These are phyloP conservation scores for Papilio polyxenes DNA, from an alignment of 1,140 invertebrate genomes.

Conservation along the genomic window DNA sequence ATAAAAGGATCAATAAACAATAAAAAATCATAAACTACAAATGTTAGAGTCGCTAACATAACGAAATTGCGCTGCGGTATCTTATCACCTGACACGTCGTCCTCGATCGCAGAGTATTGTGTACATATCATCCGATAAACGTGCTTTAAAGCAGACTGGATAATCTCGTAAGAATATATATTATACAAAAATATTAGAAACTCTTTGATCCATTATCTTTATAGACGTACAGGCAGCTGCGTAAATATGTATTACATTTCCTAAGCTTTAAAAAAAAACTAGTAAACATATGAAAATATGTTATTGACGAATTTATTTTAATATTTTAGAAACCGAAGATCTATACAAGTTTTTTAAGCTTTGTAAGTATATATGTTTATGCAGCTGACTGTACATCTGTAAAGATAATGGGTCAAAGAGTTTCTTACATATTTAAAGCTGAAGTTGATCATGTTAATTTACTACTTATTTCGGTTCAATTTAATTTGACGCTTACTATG, in stretches of 20 bases:
- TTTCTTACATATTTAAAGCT: background rate
- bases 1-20: conserved; percentile 17
- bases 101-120: conserved; percentile 17
- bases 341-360: no score
- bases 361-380: no score
- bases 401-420: background rate
- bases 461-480: background rate
- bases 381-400: background rate
- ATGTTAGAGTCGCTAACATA: background rate
- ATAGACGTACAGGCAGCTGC: background rate
- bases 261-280: no score
- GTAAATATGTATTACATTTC: no score
- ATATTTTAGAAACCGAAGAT: no score
- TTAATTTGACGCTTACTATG: background rate
- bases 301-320: no score
- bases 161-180: background rate
- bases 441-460: background rate
- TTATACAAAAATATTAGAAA: background rate
- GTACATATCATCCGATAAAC: conserved; percentile 6
- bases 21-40: conserved; percentile 4
- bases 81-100: conserved; percentile 30
- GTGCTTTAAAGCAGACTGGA: background rate
- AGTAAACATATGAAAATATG: no score
- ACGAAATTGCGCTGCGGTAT: background rate
- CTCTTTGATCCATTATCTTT: background rate